Evolutionary conservation across 2,113 vertebrate species (phyloP), one percentile per base, ranked within the genome.

Genomic region (Percopsis transmontana): DNA sequence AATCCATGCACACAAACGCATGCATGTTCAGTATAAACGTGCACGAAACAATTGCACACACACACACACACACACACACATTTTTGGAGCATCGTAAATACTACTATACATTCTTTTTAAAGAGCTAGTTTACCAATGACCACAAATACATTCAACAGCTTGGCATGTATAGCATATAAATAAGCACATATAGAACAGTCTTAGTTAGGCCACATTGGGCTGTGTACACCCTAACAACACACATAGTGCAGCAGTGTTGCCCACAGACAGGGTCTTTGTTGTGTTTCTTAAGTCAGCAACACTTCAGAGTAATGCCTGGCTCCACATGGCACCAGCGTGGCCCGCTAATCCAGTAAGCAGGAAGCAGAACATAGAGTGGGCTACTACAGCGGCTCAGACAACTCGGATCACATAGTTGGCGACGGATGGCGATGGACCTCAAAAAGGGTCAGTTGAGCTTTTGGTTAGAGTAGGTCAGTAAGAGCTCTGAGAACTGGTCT

Each of bases 301-400:
- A 7, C 27, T 1, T 33, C 27, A 33, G 45, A 51, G 59, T 47
- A 6, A 13, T 45, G 13, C 50, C 23, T 3, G 21, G 51, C 51
- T 72, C 66, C 13, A 64, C 47, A 0, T 58, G 20, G 12, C 73
- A 65, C 41, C 42, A 7, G 53, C 55, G 61, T 12, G 48, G 61
- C 44, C 48, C 52, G 15, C 47, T 64, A 66, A 81, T 72, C 66
- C 72, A 74, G 63, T 57, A 39, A 55, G 23, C 44, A 47, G 53
- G 16, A n/a, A 63, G 1, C 21, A 69, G 70, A 51, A 20, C 39
- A 33, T 62, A 47, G 12, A 20, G 48, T 21, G 42, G 64, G 40
- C 16, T n/a, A 6, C 6, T 2, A 51, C 76, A 80, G 66, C 73
- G 77, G 15, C 48, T 73, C 58, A 74, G n/a, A 24, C 50, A 60